These are phyloP conservation scores for Griposia aprilina DNA, from an alignment of 2,888 invertebrate genomes.

Conservation along the genomic window DNA sequence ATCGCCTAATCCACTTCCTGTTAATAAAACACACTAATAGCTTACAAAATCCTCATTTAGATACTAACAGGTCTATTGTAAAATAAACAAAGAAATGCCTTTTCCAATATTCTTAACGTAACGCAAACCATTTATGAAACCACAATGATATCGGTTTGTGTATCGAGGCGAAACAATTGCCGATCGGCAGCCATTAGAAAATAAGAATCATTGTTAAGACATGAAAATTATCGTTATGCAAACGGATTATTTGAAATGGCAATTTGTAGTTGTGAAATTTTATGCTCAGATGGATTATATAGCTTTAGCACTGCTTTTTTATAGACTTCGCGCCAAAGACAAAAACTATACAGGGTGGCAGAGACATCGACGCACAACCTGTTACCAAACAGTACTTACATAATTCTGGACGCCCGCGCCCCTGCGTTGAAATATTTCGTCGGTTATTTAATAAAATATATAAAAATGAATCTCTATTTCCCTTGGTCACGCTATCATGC, in stretches of 20 bases:
- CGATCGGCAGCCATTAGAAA: slow-evolving; percentile 68
- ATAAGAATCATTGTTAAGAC: slow-evolving; percentile 65
- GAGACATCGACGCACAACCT: too few relatives aligned
- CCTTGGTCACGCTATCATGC: too few relatives aligned
- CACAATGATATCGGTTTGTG: slow-evolving; percentile 82
- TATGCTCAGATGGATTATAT: slow-evolving; percentile 56
- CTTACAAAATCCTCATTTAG: slow-evolving; percentile 21
- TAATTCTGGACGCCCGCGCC: too few relatives aligned
- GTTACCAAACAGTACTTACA: too few relatives aligned
- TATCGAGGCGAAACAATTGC: slow-evolving; percentile 83
- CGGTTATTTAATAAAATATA: too few relatives aligned
- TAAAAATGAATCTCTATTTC: too few relatives aligned
- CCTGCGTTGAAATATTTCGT: too few relatives aligned
- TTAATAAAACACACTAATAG: neutral
- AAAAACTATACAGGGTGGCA: neutral
- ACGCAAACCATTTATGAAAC: slow-evolving; percentile 71
- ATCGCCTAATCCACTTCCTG: slow-evolving; percentile 5
- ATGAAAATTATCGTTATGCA: slow-evolving; percentile 70
- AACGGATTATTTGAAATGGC: slow-evolving; percentile 64
- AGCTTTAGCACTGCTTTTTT: slow-evolving; percentile 27
- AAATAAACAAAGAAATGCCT: slow-evolving; percentile 57
- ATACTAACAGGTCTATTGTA: slow-evolving; percentile 9
- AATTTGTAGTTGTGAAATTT: slow-evolving; percentile 66
- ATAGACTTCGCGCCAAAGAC: neutral
- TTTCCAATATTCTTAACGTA: slow-evolving; percentile 64